Conservation (phyloP, 2,888 invertebrate species). For the Epinotia bilunana region DNA sequence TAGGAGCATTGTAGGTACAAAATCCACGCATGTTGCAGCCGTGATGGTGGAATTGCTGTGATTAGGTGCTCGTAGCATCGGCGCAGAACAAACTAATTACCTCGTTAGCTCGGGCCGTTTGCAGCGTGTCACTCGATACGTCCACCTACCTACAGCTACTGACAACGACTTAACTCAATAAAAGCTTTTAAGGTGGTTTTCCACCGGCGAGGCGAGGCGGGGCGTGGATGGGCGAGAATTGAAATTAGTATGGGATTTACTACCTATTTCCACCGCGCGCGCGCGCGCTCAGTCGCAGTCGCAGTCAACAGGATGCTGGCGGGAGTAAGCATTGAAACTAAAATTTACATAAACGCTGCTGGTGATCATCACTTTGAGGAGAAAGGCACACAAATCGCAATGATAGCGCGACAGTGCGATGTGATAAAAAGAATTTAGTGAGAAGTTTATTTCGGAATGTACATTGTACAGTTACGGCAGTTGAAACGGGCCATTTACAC, state of each 20-base stretch:
- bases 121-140: neutral
- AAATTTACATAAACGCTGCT: neutral
- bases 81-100: neutral
- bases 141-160: neutral
- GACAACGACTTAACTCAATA: neutral
- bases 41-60: neutral
- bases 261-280: too few relatives aligned
- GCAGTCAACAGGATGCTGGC: neutral
- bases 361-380: neutral
- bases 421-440: neutral
- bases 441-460: neutral
- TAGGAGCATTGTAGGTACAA: too few relatives aligned
- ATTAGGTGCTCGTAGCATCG: slow-evolving; percentile 3
- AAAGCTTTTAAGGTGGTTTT: too few relatives aligned
- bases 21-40: neutral
- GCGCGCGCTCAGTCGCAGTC: too few relatives aligned
- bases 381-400: neutral
- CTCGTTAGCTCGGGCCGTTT: neutral
- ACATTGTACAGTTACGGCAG: neutral
- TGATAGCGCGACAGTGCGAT: neutral
- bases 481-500: neutral
- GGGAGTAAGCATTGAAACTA: neutral
- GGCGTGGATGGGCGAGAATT: too few relatives aligned
- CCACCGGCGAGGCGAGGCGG: too few relatives aligned
- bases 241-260: too few relatives aligned